Base-by-base conservation (phyloP, 2,888 invertebrate genomes). In the Oxystoma pomonae region DNA sequence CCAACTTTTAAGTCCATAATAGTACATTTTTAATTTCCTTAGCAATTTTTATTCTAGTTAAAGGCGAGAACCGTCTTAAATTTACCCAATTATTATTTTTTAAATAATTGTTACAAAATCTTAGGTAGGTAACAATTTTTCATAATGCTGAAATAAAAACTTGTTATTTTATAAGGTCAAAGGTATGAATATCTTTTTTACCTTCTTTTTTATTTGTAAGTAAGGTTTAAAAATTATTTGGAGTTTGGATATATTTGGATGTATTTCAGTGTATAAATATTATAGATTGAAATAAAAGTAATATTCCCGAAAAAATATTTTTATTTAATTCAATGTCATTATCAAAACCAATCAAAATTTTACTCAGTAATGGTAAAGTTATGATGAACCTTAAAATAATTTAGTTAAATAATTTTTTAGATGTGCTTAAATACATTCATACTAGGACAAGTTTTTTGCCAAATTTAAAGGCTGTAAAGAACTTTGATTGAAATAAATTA, bases 121-220 rank as follows among this genome's bases (percentile, higher is more conserved):
- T 35, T 35, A 35, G 67, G 68, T 68, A 67, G 69, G 65, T 61
- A 61, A 63, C 59, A 72, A 59, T 52, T 72, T 69, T 69, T 73
- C 77, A 77, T 76, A 74, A 71, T 66, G 55, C 60, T 62, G 74
- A 76, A 76, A 76, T 62, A 74, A 76, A 75, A 76, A 75, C n/a
- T n/a, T 77, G 78, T 77, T 77, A 78, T 77, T 78, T 77, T 78
- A 74, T 77, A 75, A 71, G 73, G 72, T 71, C 70, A 73, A 66
- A 64, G 72, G 67, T 58, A 59, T 64, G 63, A 65, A 68, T 64
- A 66, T 65, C 61, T 63, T 66, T 59, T 57, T 63, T 58, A 60
- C 53, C 35, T 61, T 55, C 52, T 60, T 59, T 58, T 59, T 49
- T 58, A 58, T 59, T 35, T 55, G 59, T 63, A 56, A 55, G 16